A percentile compares a stretch with the other conserved stretches of the same genome.
Conservation (phyloP, 2,888 invertebrate species). For the Zele albiditarsus region DNA sequence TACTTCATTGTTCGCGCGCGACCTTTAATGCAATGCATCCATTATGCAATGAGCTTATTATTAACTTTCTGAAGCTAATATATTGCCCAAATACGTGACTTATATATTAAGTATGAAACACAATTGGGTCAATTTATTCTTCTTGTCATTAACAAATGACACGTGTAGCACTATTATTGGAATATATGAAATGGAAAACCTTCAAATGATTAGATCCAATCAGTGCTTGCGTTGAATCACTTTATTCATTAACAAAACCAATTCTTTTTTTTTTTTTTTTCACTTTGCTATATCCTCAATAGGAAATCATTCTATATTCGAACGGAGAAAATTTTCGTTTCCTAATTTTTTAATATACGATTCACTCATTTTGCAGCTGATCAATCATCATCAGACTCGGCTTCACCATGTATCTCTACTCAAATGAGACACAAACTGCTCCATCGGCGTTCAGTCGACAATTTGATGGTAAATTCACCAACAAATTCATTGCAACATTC, state of each 20-base stretch:
- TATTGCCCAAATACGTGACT: slow-evolving; percentile 7
- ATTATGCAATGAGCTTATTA: neutral
- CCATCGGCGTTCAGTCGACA: slow-evolving; percentile 70
- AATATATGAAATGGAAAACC: slow-evolving; percentile 1
- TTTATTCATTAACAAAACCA: neutral
- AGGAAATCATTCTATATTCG: neutral
- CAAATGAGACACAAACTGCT: slow-evolving; percentile 63
- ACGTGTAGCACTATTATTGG: neutral
- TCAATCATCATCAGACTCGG: slow-evolving; percentile 65
- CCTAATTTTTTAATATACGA: slow-evolving; percentile 27
- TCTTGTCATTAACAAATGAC: neutral
- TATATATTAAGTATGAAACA: neutral
- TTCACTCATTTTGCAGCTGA: slow-evolving; percentile 58
- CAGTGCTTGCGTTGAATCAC: neutral
- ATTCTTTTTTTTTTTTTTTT: neutral
- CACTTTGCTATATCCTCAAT: neutral
- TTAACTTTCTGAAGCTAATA: slow-evolving; percentile 2
- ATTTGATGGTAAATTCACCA: slow-evolving; percentile 65
- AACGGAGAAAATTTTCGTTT: slow-evolving; percentile 25
- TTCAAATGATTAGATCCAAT: slow-evolving; percentile 11
- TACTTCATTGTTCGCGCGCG: neutral
- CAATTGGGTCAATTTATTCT: slow-evolving; percentile 25
- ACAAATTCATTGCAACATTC: slow-evolving; percentile 67
- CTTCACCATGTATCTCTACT: slow-evolving; percentile 64
- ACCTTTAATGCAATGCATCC: neutral